Base-by-base conservation (phyloP, 2,888 invertebrate species). In the Pimpla rufipes region DNA sequence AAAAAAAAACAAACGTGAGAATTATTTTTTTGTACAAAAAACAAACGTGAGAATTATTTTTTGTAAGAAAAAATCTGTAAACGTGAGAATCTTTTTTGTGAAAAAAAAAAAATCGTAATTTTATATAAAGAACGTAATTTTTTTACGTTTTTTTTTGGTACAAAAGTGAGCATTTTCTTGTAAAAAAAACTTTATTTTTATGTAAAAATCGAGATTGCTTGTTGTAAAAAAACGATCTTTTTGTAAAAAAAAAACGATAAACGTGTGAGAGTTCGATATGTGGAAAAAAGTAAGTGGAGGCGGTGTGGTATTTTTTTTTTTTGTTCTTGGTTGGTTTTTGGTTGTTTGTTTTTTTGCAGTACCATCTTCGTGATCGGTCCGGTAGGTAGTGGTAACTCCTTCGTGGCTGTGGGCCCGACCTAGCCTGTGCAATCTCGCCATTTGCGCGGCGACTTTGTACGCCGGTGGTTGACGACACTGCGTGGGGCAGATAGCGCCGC, bases 351-450 rank as follows among this genome's bases (percentile, higher is more conserved):
- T 68, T 86, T 81, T 85, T 81, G 87, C 86, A 92, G 93, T 94
- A 92, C 93, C 93, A 91, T 93, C 93, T 89, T 96, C 96, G 93
- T 96, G 96, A 92, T 96, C 96, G 93, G 96, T 96, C 88, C 96
- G 95, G 88, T 96, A 95, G 84, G 97, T 67, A 55, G 83, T 74
- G 23, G 83, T 81, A 87, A 97, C 97, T 88, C 97, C 97, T 93
- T 97, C 97, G 94, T 97, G 97, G 86, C 97, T 97, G 94, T 97
- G 97, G 68, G 97, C 97, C 88, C 97, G 95, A 88, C 97, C 97
- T 86, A 97, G 95, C 88, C 97, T 95, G 93, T 97, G 97, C 88
- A 97, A 95, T 84, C 97, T 95, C 88, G 97, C 97, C 95, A 97
- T 97, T 92, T 97, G 97, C 75, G 97, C 97, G 70, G 97, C 97